Evolutionary conservation across 2,113 vertebrate genomes (phyloP), one percentile per base, ranked within the genome.

Genomic region (Hemibagrus wyckioides): DNA sequence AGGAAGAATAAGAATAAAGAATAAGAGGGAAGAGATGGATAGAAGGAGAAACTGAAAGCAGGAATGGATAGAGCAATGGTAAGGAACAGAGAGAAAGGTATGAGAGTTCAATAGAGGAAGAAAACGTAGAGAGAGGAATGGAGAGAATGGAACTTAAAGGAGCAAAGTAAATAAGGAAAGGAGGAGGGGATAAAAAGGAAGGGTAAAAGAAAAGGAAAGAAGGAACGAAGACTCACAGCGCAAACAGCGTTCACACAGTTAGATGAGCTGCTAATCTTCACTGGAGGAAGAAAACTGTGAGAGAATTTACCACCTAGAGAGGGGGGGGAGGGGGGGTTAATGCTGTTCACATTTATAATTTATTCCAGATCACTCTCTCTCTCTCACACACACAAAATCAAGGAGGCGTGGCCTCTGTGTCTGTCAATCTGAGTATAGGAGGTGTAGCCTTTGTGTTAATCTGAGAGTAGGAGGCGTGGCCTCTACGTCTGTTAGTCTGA

Each of bases 221-320:
- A 41, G 13, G 17, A 54, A 80, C 2, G 6, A 6, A 61, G 17
- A 54, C 36, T 77, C 19, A 88, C 89, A 13, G 19, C 6, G n/a
- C 23, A 39, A 28, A 50, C 9, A 75, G 81, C 5, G 41, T 23
- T 75, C 28, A 80, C 50, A 30, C 23, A 23, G 61, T 83, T 39
- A 1, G 41, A 56, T 0, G 59, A 44, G 36, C 30, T 14, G 28
- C 50, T 73, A 2, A 82, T 65, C 80, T 89, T 88, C 61, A 91
- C 82, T 0, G 81, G 76, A 15, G 87, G 86, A 50, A 88, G 88
- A 56, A 88, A 89, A 48, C 21, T 73, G 11, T 54, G 76, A 77
- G 88, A 76, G n/a, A 63, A 67, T 25, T 90, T 54, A 50, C 84
- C 23, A 81, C 89, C 93, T 94, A 83, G 54, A 86, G 84, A 63